These are phyloP conservation scores for Gnatocerus cornutus DNA, from an alignment of 2,888 invertebrate genomes.

Conservation along the genomic window DNA sequence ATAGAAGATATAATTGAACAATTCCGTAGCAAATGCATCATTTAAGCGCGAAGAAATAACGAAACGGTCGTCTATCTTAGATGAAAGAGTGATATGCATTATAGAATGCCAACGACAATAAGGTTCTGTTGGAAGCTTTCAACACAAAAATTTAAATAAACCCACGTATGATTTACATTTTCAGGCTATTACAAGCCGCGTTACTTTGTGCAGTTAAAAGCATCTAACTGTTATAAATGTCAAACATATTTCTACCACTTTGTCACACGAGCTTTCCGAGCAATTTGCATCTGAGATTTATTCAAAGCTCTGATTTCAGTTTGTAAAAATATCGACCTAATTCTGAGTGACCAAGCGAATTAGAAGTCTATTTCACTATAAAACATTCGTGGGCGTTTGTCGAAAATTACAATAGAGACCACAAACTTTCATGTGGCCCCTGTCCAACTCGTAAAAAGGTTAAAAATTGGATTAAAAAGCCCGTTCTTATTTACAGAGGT, in stretches of 20 bases:
- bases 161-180: constrained; percentile 46
- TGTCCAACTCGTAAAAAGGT: constrained; percentile 25
- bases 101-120: constrained; percentile 48
- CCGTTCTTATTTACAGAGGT: constrained; percentile 13
- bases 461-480: constrained; percentile 1
- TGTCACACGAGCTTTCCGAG: constrained; percentile 31
- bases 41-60: constrained; percentile 35
- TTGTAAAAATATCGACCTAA: no score
- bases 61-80: constrained; percentile 42
- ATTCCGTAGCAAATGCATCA: constrained; percentile 17
- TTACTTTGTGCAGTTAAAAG: constrained; percentile 45
- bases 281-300: constrained; percentile 11
- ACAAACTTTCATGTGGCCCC: constrained; percentile 16
- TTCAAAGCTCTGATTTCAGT: no score
- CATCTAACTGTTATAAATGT: constrained; percentile 42
- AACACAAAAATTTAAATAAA: constrained; percentile 45
- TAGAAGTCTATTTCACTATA: constrained; percentile 20
- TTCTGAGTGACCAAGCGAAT: constrained; percentile 11
- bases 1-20: constrained; percentile 13
- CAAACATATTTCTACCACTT: constrained; percentile 44
- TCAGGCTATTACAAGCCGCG: constrained; percentile 31
- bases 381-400: constrained; percentile 12
- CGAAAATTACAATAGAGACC: constrained; percentile 27
- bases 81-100: constrained; percentile 48
- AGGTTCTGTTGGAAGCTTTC: constrained; percentile 29